Percentiles rank a stretch among this genome's conserved stretches.
Evolutionary conservation across 2,888 invertebrate genomes (phyloP).

Genomic region (Saturnia japonica): DNA sequence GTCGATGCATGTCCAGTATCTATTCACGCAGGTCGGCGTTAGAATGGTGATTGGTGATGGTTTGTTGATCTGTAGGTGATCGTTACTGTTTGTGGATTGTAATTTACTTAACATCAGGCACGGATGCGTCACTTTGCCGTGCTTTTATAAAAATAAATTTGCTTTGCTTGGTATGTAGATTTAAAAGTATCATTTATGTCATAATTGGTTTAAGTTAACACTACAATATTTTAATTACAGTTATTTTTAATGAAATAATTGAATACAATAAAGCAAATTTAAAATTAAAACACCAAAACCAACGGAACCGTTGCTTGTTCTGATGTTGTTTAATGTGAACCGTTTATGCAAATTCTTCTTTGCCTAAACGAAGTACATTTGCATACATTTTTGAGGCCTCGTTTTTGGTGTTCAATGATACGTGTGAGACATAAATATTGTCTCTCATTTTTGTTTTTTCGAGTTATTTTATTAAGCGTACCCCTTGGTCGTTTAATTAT

Average conservation of each 20-base stretch:
- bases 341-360: slow-evolving; percentile 59
- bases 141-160: background rate
- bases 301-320: background rate
- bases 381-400: slow-evolving; percentile 56
- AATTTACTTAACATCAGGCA: too few species aligned
- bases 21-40: too few species aligned
- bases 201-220: too few species aligned
- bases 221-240: too few species aligned
- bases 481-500: slow-evolving; percentile 49
- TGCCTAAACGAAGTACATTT: slow-evolving; percentile 46
- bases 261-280: background rate
- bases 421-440: slow-evolving; percentile 71
- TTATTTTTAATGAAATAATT: background rate
- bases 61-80: too few species aligned
- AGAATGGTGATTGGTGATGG: too few species aligned
- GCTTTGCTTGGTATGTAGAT: background rate
- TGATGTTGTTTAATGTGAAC: slow-evolving; percentile 50
- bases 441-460: slow-evolving; percentile 53
- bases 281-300: background rate
- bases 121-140: too few species aligned
- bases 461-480: slow-evolving; percentile 55
- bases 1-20: too few species aligned
- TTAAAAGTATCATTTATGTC: too few species aligned
- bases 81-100: too few species aligned
- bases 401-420: slow-evolving; percentile 66